Evolutionary conservation across 2,797 vertebrate species (phyloP).

Genomic region (Pipistrellus kuhlii): DNA sequence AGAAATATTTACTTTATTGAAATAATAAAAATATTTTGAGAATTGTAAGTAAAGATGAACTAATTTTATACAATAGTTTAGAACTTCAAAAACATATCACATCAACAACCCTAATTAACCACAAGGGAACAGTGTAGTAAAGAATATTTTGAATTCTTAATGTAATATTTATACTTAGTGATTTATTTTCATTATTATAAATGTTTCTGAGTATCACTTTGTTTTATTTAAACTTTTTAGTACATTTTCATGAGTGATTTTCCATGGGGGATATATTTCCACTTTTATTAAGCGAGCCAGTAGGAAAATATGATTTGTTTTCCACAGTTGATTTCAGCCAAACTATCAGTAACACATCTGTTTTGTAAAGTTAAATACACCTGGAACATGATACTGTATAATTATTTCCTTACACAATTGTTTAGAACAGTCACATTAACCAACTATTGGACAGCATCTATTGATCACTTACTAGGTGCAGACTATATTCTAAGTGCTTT

Average conservation of each 20-base stretch:
- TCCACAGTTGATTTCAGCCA: constrained; percentile 10
- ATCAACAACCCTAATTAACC: background rate
- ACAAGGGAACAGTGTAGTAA: constrained; percentile 14
- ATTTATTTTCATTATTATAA: constrained; percentile 49
- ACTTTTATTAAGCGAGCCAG: constrained; percentile 33
- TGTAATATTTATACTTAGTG: constrained; percentile 41
- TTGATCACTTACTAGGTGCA: background rate
- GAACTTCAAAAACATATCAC: background rate
- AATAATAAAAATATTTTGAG: constrained; percentile 20
- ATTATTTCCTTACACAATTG: background rate
- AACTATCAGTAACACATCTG: background rate
- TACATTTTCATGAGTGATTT: constrained; percentile 42
- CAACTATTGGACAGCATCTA: background rate
- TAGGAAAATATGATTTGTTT: constrained; percentile 49
- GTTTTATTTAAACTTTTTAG: constrained; percentile 55
- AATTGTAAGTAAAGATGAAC: background rate
- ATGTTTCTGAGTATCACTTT: constrained; percentile 38
- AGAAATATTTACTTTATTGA: background rate
- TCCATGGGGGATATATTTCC: background rate
- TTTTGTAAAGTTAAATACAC: background rate
- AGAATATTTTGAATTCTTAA: constrained; percentile 60
- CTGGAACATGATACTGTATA: background rate
- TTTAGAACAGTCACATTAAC: background rate
- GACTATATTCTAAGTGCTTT: background rate
- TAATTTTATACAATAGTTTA: background rate